phyloP scores from a whole-genome alignment of 2,113 vertebrate genomes.

The Aegotheles bennettii region DNA sequence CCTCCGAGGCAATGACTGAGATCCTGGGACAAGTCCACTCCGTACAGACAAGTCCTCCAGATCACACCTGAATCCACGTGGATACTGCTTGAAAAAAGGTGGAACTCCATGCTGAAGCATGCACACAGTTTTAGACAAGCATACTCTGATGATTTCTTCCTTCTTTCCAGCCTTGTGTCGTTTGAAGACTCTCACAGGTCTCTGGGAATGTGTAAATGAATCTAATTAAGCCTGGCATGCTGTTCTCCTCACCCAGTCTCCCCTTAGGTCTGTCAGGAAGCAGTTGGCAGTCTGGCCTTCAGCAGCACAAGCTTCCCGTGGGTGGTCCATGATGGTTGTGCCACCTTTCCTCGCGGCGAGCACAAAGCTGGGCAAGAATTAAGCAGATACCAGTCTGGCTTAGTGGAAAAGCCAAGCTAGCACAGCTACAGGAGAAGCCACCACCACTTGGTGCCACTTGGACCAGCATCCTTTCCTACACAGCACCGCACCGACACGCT shows the following conservation, averaged over 20 bases:
- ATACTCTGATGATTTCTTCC: background rate
- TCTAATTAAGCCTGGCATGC: background rate
- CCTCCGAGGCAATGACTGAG: background rate
- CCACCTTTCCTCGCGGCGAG: background rate
- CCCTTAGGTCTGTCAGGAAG: background rate
- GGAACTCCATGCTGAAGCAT: fast-evolving
- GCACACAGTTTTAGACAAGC: too few species aligned
- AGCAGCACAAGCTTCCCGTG: background rate
- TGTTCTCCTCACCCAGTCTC: background rate
- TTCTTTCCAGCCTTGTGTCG: background rate
- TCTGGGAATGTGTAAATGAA: background rate
- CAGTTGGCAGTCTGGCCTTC: background rate
- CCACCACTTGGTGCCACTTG: background rate
- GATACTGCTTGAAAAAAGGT: background rate
- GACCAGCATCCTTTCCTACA: background rate
- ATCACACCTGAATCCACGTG: fast-evolving
- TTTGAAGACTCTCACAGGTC: background rate
- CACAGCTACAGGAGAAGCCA: too few species aligned
- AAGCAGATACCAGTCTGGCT: fast-evolving
- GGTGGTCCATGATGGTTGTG: fast-evolving
- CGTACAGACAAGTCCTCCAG: background rate
- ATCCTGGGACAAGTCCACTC: background rate
- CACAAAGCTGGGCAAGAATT: background rate
- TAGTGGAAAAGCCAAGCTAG: too few species aligned
- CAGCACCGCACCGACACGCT: fast-evolving